A percentile compares a stretch with the other conserved stretches of the same genome.
Evolutionary conservation across 2,113 vertebrate species (phyloP).

Genomic region (Microcebus ravelobensis): DNA sequence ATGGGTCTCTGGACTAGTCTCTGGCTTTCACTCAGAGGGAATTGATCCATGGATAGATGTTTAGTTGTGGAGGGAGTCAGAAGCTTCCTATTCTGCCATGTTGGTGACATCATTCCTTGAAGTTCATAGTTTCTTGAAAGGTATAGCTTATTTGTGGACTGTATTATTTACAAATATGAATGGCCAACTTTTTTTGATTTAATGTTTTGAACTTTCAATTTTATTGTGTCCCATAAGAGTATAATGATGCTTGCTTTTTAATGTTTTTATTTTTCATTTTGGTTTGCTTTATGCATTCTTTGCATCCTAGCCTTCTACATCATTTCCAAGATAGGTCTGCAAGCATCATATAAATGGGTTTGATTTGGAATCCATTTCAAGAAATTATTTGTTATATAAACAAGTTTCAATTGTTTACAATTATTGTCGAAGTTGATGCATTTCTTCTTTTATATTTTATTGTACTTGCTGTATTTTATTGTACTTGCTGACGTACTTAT

Average conservation of each 20-base stretch:
- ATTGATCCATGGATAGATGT: neutral
- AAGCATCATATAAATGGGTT: neutral
- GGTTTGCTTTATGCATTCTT: neutral
- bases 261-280: neutral
- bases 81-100: neutral
- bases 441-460: neutral
- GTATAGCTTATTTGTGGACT: neutral
- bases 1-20: neutral
- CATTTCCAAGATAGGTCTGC: neutral
- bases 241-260: neutral
- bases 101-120: neutral
- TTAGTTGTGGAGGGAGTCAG: neutral
- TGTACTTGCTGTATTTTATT: neutral
- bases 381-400: neutral
- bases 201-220: neutral
- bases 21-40: neutral
- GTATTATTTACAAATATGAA: neutral
- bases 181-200: neutral
- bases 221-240: neutral
- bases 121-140: neutral
- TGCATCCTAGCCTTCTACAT: neutral
- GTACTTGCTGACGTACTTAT: neutral
- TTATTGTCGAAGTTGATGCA: neutral
- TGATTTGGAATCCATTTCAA: neutral
- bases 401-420: neutral